These are phyloP conservation scores for Rhagoletis zephyria DNA, from an alignment of 1,140 invertebrate genomes.

Conservation along the genomic window DNA sequence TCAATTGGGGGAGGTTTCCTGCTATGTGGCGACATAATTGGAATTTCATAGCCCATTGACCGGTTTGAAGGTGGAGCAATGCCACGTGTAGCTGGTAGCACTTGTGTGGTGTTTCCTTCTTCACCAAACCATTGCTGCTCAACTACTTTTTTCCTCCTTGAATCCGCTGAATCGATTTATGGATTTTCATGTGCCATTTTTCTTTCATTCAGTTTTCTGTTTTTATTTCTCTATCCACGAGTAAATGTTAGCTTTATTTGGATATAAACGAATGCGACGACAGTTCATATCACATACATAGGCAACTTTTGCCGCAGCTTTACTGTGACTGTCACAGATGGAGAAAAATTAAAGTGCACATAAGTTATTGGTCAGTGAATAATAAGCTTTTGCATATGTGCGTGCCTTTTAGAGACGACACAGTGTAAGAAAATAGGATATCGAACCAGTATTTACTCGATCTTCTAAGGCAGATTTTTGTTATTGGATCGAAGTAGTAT, in stretches of 20 bases:
- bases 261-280: no score
- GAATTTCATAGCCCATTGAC: constrained; percentile 73
- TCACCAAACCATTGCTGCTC: background rate
- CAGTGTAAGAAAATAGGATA: no score
- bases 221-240: background rate
- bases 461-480: no score
- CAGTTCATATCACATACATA: no score
- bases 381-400: background rate
- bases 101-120: background rate
- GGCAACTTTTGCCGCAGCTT: background rate
- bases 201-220: background rate
- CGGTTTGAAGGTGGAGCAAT: constrained; percentile 54
- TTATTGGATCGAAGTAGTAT: no score
- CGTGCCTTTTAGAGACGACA: background rate
- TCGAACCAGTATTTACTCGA: no score
- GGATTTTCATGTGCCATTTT: background rate
- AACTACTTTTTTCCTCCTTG: background rate
- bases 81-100: constrained; percentile 7
- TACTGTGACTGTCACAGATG: background rate
- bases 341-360: background rate
- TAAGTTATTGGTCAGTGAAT: background rate
- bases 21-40: constrained; percentile 60
- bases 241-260: background rate
- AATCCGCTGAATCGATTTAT: background rate
- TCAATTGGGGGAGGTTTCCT: background rate